A percentile compares a stretch with the other conserved stretches of the same genome.
These are phyloP conservation scores for Petrocephalus microphthalmus DNA, from an alignment of 2,113 vertebrate species.

Conservation along the genomic window DNA sequence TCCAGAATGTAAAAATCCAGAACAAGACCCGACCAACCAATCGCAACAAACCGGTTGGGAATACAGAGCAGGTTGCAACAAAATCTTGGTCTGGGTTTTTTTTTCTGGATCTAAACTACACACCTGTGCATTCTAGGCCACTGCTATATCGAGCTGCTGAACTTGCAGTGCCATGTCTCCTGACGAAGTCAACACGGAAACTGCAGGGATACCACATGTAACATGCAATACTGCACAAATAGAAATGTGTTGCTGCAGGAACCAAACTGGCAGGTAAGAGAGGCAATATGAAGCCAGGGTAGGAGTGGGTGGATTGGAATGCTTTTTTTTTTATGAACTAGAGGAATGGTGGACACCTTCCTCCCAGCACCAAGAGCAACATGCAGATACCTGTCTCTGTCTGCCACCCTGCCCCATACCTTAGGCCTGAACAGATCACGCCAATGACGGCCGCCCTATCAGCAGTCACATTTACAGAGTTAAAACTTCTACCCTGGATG, in stretches of 20 bases:
- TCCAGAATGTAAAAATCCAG: not conserved
- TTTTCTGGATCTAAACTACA: not conserved
- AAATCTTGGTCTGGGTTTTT: not conserved
- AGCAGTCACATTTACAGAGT: not conserved
- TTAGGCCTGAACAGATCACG: not conserved
- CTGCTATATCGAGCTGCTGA: not conserved
- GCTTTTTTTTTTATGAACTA: not conserved
- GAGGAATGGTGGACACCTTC: not conserved
- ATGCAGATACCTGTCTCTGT: not conserved
- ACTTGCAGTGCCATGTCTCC: not conserved
- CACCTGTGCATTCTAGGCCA: not conserved
- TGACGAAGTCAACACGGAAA: not conserved
- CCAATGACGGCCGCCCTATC: not conserved
- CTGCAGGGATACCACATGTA: not conserved
- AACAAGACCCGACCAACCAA: not conserved
- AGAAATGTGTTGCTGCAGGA: not conserved
- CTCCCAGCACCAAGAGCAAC: not conserved
- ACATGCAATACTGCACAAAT: not conserved
- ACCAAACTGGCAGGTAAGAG: not conserved
- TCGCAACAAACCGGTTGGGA: not conserved
- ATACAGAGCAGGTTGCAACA: not conserved
- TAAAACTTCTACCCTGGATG: not conserved
- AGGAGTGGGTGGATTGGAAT: constrained; percentile 9
- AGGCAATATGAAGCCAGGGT: not conserved
- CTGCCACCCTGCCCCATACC: not conserved